phyloP scores from a whole-genome alignment of 2,113 vertebrate species.

The Empidonax traillii region DNA sequence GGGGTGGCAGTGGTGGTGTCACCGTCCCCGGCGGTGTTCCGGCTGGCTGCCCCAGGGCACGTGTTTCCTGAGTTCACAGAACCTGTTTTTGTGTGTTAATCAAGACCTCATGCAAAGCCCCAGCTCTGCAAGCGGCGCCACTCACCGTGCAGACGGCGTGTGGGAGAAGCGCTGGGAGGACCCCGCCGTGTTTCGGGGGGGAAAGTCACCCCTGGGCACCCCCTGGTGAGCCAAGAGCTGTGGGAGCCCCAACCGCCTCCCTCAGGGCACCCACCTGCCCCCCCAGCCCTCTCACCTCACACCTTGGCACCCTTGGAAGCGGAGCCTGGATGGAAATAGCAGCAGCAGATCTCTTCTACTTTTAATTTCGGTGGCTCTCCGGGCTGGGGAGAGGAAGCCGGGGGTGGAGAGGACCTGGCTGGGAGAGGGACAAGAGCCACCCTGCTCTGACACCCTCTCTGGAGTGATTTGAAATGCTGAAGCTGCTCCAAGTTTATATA shows the following conservation, averaged over 20 bases:
- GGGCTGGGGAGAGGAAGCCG: slow-evolving; percentile 37
- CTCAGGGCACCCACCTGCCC: background rate
- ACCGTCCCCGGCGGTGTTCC: fast-evolving
- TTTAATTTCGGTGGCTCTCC: slow-evolving; percentile 10
- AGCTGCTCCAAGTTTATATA: background rate
- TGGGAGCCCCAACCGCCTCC: background rate
- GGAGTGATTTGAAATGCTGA: background rate
- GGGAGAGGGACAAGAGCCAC: background rate
- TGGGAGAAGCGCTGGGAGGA: background rate
- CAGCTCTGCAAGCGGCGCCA: fast-evolving
- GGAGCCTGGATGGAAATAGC: background rate
- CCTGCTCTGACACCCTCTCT: background rate
- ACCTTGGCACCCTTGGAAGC: background rate
- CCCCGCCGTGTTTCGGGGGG: fast-evolving
- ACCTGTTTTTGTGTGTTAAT: fast-evolving
- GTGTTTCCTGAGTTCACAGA: background rate
- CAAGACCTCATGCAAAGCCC: background rate
- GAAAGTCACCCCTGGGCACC: background rate
- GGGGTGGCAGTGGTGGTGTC: background rate
- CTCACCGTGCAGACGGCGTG: background rate
- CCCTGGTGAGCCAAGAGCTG: fast-evolving
- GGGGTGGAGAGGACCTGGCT: slow-evolving; percentile 22
- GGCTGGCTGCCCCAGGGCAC: background rate
- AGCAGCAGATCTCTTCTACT: background rate
- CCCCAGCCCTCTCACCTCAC: background rate